Conservation (phyloP, 2,888 invertebrate species). For the Strigamia transsilvanica region DNA sequence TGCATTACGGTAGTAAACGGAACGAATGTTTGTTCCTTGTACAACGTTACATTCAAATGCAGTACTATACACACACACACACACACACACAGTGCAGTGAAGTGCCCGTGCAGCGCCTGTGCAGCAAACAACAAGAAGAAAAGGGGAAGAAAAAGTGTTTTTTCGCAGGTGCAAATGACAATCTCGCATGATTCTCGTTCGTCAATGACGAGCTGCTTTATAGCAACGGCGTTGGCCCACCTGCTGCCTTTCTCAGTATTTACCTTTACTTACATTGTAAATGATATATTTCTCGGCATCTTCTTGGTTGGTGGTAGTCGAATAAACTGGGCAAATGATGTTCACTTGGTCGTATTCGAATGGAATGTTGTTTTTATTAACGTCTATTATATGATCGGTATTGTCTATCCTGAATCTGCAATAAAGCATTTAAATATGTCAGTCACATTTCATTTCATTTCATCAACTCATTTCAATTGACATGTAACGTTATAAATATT, state of each 20-base stretch:
- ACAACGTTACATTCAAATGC: constrained; percentile 1
- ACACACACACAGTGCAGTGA: too few relatives aligned
- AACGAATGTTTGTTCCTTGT: constrained; percentile 8
- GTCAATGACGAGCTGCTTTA: constrained; percentile 14
- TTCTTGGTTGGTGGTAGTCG: constrained; percentile 80
- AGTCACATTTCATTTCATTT: too few relatives aligned
- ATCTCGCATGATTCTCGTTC: constrained; percentile 38
- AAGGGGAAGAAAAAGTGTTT: neutral
- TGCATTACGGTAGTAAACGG: neutral
- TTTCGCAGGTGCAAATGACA: constrained; percentile 33
- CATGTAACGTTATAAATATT: too few relatives aligned
- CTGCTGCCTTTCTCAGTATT: constrained; percentile 16
- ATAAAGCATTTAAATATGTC: constrained; percentile 59
- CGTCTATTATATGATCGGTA: constrained; percentile 95
- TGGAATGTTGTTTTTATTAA: constrained; percentile 90
- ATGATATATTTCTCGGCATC: constrained; percentile 95
- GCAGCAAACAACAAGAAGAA: too few relatives aligned
- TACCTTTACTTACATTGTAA: constrained; percentile 76
- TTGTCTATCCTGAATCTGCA: constrained; percentile 93
- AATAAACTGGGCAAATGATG: constrained; percentile 92
- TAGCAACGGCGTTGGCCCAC: constrained; percentile 1
- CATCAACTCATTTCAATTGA: too few relatives aligned
- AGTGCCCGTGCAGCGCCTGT: too few relatives aligned
- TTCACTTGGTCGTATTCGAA: constrained; percentile 96
- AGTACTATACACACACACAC: too few relatives aligned